Evolutionary conservation across 2,888 invertebrate genomes (phyloP), one percentile per base, ranked within the genome.

Genomic region (Microctonus aethiopoides): DNA sequence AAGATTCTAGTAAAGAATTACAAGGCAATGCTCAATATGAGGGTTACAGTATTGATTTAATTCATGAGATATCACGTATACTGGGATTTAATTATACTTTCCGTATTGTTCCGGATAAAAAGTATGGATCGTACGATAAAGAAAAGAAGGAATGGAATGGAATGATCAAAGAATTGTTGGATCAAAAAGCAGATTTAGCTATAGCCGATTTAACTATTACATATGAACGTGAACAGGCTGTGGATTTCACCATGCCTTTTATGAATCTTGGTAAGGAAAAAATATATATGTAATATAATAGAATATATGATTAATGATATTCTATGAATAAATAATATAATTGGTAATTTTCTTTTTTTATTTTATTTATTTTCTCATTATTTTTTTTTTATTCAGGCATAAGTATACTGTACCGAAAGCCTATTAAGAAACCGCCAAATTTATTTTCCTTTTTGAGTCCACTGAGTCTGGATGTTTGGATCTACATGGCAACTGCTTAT

Each of bases 171-270:
- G 95, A 96, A 84, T 89, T 96, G 68, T 87, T 96, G 76, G 95
- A 95, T 85, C 95, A 95, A 87, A 93, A 94, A 82, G 97, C 97
- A 11, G 98, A 98, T 87, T 89, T 99, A 76, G 98, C 98, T 0
- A 95, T 99, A 61, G 99, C 98, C 10, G 98, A 99, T 87, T 90
- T 99, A 68, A 99, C 99, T 34, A 99, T 99, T 79, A 99, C 97
- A 26, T 98, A 96, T 87, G 95, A 97, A 85, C 91, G 99, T 83
- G 97, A 97, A 84, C 92, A 94, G 82, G 92, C 90, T 52, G 91
- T 91, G n/a, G 92, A 92, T 83, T 93, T 92, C 82, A 86, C 86
- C 2, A 96, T 96, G 88, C 99, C 99, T 0, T 99, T 98, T 87
- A 98, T 99, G 96, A 97, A 96, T 77, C 88, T 99, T 73, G 96